Evolutionary conservation across 2,797 vertebrate genomes (phyloP).

Genomic region (Scleropages formosus): DNA sequence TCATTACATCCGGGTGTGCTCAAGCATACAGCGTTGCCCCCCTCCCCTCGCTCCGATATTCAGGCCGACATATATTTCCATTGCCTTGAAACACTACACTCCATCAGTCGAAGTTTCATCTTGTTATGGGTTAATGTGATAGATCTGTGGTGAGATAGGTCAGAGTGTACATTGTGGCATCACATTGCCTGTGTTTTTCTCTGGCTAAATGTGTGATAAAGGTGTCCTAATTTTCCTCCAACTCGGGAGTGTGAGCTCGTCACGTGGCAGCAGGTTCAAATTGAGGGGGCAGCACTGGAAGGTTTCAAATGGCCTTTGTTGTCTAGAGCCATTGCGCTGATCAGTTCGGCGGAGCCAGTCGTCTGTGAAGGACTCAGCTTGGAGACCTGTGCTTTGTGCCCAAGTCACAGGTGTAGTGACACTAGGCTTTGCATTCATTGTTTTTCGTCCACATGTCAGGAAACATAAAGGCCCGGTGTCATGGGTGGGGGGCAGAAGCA

Average conservation of each 20-base stretch:
- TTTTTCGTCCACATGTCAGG: neutral
- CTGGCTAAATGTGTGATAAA: neutral
- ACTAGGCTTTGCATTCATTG: conserved; percentile 48
- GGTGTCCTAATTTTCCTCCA: neutral
- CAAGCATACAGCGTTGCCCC: neutral
- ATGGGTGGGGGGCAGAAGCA: too few relatives aligned
- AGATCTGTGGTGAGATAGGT: neutral
- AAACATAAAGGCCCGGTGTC: neutral
- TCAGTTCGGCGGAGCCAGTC: conserved; percentile 41
- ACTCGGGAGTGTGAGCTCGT: neutral
- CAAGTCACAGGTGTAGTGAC: conserved; percentile 42
- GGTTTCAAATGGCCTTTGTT: neutral
- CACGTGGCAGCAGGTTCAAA: neutral
- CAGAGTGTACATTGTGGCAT: neutral
- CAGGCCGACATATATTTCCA: neutral
- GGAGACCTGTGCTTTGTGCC: conserved; percentile 47
- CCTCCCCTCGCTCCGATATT: neutral
- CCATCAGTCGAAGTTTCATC: neutral
- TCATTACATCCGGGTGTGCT: conserved; percentile 18
- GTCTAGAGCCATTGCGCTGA: conserved; percentile 11
- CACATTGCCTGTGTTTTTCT: neutral
- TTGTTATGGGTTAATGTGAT: neutral
- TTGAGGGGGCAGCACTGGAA: neutral
- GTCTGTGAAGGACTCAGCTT: conserved; percentile 56
- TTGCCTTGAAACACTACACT: neutral